Base-by-base conservation (phyloP, 30 jellyfish, hydroid and myxozoan genomes). In the Clytia hemisphaerica region DNA sequence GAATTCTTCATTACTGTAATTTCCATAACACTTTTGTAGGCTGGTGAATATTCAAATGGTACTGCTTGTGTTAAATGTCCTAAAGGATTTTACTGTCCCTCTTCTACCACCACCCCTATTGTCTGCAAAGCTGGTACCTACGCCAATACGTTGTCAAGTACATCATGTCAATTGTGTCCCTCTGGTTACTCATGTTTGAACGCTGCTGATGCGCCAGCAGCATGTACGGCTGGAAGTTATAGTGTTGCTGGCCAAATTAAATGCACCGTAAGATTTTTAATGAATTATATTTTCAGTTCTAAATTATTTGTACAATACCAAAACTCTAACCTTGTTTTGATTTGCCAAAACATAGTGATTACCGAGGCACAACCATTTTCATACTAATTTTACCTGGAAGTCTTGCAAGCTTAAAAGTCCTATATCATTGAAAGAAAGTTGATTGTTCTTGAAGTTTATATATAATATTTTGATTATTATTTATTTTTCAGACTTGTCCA, bases 81-180 rank as follows among this genome's bases (percentile, higher is more conserved):
- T 57, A 63, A 46, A 58, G 96, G 96, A 21, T 69, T 48, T 47
- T 86, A 86, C 75, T 86, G 96, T 60, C 96, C 96, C 0, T 69
- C 93, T 0, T 35, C 88, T 24, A 2, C 84, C 4, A 34, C 91
- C 35, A 65, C 63, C 19, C 96, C 96, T 1, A 60, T 86, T 4
- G 82, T 93, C 3, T 86, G 96, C 29, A 93, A 85, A 19, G 42
- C 77, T 40, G 96, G 93, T 3, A 86, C 96, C 31, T 86, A 31
- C 73, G 78, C 93, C 12, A 18, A 82, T 28, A 40, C 80, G 4
- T 63, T 76, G 26, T 84, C 91, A 18, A 62, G 84, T 9, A 46
- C 58, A 21, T 65, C 27, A 44, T 83, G 95, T 60, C 76, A 51
- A 55, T 50, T 59, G 1, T 83, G 95, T 45, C 95, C 95, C 0